These are phyloP conservation scores for Aegotheles bennettii DNA, from an alignment of 2,113 vertebrate species.

Conservation along the genomic window DNA sequence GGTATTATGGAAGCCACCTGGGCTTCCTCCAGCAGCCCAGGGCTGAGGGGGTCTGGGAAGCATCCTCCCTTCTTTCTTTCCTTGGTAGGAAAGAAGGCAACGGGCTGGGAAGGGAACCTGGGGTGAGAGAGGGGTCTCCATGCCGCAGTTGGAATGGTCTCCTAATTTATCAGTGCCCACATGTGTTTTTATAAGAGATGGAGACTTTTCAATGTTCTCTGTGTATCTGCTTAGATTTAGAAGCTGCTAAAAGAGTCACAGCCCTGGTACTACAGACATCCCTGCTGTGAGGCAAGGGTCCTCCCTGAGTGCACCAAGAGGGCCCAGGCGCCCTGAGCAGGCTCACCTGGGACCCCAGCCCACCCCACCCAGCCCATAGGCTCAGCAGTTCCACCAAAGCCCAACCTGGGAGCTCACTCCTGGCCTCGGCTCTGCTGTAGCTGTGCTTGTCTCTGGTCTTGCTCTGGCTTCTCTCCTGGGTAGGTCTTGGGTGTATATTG, in stretches of 20 bases:
- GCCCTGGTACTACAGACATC: too few species aligned
- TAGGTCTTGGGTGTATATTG: accelerated
- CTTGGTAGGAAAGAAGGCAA: not conserved
- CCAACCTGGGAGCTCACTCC: accelerated
- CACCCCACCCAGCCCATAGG: not conserved
- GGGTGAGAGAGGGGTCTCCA: not conserved
- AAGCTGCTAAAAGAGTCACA: not conserved
- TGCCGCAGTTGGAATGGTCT: not conserved
- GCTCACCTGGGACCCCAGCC: not conserved
- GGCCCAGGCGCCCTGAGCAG: accelerated
- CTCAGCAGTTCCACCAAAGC: not conserved
- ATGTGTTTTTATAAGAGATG: not conserved
- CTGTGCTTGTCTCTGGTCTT: not conserved
- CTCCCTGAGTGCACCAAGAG: not conserved
- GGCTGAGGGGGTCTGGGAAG: not conserved
- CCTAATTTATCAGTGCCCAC: not conserved
- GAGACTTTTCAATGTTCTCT: not conserved
- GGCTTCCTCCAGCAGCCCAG: not conserved
- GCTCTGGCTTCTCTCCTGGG: not conserved
- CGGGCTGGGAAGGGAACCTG: not conserved
- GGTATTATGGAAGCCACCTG: too few species aligned
- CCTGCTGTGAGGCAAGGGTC: not conserved
- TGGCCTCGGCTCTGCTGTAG: accelerated
- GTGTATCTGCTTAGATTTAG: not conserved
- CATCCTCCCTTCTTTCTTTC: not conserved